Base-by-base conservation (phyloP, 2,797 vertebrate genomes). In the Molossus molossus region DNA sequence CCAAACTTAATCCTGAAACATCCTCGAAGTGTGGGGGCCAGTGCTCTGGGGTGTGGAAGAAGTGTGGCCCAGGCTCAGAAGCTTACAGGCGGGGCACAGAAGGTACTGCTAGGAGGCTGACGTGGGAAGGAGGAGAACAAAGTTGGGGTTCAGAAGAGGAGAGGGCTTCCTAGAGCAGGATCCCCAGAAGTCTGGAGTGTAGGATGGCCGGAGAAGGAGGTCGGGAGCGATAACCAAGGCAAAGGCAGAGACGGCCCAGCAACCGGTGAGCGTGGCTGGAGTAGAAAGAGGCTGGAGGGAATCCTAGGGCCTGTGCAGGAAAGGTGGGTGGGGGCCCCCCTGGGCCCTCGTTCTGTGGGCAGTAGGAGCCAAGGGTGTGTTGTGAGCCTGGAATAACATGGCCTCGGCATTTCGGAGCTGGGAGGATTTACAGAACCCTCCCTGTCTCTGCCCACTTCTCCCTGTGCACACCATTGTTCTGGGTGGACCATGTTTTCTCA, bases 121-220 rank as follows among this genome's bases (percentile, higher is more conserved):
- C 20, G 69, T 14, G 80, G 45, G 87, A 75, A 75, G 62, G 57
- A 70, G 67, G 67, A 94, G 57, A 50, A 65, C 5, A 40, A 9
- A 18, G 55, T 50, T 55, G 17, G 64, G 14, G n/a, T 60, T 67
- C 27, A 5, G 92, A 77, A n/a, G 29, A 48, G 40, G 25, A 62
- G 65, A 90, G 29, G 64, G n/a, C 64, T 65, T 91, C 72, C 87
- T 23, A 77, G 81, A 85, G 60, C 58, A 70, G 64, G 1, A 55
- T 27, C 0, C 1, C 69, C 10, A 0, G 40, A 65, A 60, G 33
- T 65, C 25, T 25, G 27, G 75, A 65, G 50, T 4, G 15, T 45
- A 23, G 48, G n/a, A 45, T 33, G 29, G 65, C 13, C 48, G 79
- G 72, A 50, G 69, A 53, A 90, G 50, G 62, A 58, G 70, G 18